Conservation (phyloP, 2,113 vertebrate species). For the Rana temporaria region DNA sequence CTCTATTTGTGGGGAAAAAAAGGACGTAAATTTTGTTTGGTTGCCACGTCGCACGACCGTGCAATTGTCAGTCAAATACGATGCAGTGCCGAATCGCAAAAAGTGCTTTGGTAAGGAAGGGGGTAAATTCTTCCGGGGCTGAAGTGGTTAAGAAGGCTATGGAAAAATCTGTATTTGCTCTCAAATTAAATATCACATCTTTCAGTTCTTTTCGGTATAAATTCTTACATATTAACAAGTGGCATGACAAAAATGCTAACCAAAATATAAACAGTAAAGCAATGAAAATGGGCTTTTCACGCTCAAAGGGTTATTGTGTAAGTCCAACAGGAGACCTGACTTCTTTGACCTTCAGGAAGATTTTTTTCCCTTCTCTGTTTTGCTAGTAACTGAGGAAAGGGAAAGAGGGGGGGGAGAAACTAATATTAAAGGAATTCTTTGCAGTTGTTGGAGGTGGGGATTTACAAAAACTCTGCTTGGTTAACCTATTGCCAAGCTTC, state of each 20-base stretch:
- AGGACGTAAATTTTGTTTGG: no score
- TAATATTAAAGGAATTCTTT: conserved; percentile 50
- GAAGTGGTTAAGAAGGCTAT: no score
- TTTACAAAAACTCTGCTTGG: conserved; percentile 39
- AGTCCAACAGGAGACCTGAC: conserved; percentile 49
- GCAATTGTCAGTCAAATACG: no score
- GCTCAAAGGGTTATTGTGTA: conserved; percentile 54
- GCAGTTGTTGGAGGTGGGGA: conserved; percentile 41
- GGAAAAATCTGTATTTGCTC: no score
- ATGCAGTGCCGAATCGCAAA: no score
- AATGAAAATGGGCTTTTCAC: conserved; percentile 43
- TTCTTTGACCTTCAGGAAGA: conserved; percentile 47
- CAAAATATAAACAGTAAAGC: conserved; percentile 26
- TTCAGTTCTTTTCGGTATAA: neutral
- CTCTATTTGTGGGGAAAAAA: no score
- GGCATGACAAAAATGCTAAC: conserved; percentile 11
- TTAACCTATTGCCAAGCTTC: conserved; percentile 52
- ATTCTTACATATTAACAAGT: conserved; percentile 9
- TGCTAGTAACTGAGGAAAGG: conserved; percentile 53
- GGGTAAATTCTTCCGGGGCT: no score
- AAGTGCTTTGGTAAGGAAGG: no score
- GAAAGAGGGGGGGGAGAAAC: conserved; percentile 12
- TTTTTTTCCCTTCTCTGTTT: conserved; percentile 53
- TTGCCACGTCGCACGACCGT: no score
- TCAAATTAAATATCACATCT: no score